A percentile compares a stretch with the other conserved stretches of the same genome.
These are phyloP conservation scores for Triplophysa siluroides DNA, from an alignment of 2,113 vertebrate genomes.

Conservation along the genomic window DNA sequence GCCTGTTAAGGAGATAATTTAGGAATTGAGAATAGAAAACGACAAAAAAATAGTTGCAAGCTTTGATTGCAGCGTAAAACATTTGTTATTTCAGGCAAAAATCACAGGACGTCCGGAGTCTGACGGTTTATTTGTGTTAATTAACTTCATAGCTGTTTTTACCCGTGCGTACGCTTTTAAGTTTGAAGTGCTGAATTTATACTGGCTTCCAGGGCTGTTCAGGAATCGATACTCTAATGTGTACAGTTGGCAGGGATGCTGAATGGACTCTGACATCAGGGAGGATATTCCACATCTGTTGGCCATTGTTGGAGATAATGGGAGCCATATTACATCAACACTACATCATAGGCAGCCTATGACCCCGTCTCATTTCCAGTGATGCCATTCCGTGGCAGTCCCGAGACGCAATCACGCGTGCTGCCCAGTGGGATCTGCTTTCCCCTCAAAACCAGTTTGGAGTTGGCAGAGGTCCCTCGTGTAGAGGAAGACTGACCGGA, in stretches of 20 bases:
- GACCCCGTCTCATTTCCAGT: slow-evolving; percentile 65
- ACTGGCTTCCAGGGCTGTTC: background rate
- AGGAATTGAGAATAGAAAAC: background rate
- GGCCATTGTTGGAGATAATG: slow-evolving; percentile 64
- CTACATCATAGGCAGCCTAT: slow-evolving; percentile 62
- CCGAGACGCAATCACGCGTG: slow-evolving; percentile 61
- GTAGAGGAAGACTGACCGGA: background rate
- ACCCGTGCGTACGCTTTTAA: background rate
- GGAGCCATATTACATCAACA: slow-evolving; percentile 75
- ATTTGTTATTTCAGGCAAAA: background rate
- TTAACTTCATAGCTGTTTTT: background rate
- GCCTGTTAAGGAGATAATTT: slow-evolving; percentile 20
- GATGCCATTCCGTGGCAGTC: slow-evolving; percentile 62
- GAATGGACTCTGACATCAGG: slow-evolving; percentile 66
- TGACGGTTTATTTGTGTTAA: background rate
- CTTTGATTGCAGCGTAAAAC: background rate
- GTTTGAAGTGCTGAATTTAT: background rate
- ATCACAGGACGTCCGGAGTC: background rate
- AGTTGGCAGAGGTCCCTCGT: slow-evolving; percentile 9
- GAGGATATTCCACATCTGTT: slow-evolving; percentile 70
- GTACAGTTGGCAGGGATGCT: slow-evolving; percentile 53
- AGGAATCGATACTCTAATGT: slow-evolving; percentile 10
- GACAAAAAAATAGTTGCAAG: too few species aligned
- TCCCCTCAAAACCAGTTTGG: slow-evolving; percentile 20
- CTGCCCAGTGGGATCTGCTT: slow-evolving; percentile 36